Percentiles rank a stretch among this genome's conserved stretches.
Evolutionary conservation across 2,888 invertebrate species (phyloP).

Genomic region (Psylliodes chrysocephalus): DNA sequence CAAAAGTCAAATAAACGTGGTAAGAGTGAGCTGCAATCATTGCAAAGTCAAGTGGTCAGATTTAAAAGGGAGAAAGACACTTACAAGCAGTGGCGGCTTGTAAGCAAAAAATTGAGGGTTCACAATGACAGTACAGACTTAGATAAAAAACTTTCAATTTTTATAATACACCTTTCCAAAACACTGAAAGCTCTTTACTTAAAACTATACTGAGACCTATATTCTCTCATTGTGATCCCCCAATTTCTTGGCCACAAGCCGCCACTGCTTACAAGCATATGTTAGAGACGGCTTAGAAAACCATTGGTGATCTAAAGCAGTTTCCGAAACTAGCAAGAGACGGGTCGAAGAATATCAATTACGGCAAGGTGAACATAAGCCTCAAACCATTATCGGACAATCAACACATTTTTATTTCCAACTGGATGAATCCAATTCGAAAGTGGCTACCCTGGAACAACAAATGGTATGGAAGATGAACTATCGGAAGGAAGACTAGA

Average conservation of each 20-base stretch:
- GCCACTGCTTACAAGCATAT: too few relatives aligned
- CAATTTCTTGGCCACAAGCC: too few relatives aligned
- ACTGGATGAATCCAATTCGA: slow-evolving; percentile 77
- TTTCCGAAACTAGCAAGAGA: slow-evolving; percentile 66
- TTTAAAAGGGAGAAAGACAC: slow-evolving; percentile 90
- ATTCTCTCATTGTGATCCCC: too few relatives aligned
- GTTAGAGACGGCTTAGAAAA: slow-evolving; percentile 87
- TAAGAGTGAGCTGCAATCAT: slow-evolving; percentile 85
- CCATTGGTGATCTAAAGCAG: slow-evolving; percentile 79
- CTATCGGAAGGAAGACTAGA: slow-evolving; percentile 85
- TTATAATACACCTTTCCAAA: too few relatives aligned
- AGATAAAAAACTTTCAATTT: too few relatives aligned
- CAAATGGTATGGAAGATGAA: slow-evolving; percentile 91
- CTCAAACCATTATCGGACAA: not conserved
- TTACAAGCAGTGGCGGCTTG: too few relatives aligned
- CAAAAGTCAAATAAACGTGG: slow-evolving; percentile 83
- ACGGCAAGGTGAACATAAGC: slow-evolving; percentile 74
- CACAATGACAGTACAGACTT: too few relatives aligned
- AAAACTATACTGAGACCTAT: too few relatives aligned
- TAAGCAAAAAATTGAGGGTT: too few relatives aligned
- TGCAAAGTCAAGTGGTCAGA: slow-evolving; percentile 82
- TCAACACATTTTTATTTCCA: slow-evolving; percentile 50
- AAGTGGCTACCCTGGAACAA: slow-evolving; percentile 80
- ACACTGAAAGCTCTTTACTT: too few relatives aligned
- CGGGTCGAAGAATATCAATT: slow-evolving; percentile 74